These are phyloP conservation scores for Hypomecis atomaria DNA, from an alignment of 2,888 invertebrate genomes.

Conservation along the genomic window DNA sequence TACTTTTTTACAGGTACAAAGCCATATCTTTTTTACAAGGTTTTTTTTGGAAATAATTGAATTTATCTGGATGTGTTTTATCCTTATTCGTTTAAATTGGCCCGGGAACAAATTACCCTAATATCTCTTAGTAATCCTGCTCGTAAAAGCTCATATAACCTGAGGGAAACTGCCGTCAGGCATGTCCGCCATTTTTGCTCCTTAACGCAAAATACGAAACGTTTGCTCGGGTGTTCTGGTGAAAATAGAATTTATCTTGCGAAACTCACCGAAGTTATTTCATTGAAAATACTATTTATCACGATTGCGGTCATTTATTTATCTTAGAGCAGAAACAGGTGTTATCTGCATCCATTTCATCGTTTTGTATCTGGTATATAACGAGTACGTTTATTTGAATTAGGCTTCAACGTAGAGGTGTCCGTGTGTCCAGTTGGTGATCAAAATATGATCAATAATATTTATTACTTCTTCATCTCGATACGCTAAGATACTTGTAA, in stretches of 20 bases:
- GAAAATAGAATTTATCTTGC: constrained; percentile 15
- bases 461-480: too few species aligned
- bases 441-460: too few species aligned
- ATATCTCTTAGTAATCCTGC: constrained; percentile 13
- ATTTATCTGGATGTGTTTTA: constrained; percentile 23
- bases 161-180: constrained; percentile 14
- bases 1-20: too few species aligned
- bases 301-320: constrained; percentile 10
- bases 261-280: constrained; percentile 11
- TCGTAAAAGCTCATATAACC: constrained; percentile 21
- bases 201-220: constrained; percentile 10
- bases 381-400: too few species aligned
- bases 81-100: constrained; percentile 16
- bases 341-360: not conserved
- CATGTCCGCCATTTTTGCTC: constrained; percentile 17
- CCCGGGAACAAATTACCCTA: constrained; percentile 14
- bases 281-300: constrained; percentile 9
- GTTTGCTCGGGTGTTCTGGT: constrained; percentile 8
- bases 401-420: too few species aligned
- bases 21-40: too few species aligned
- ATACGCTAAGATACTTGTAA: too few species aligned
- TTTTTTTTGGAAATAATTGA: not conserved
- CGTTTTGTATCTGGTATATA: not conserved
- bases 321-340: not conserved
- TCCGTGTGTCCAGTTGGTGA: too few species aligned